Percentiles rank a stretch among this genome's conserved stretches.
phyloP scores from a whole-genome alignment of 2,797 vertebrate species.

The Pagetopsis macropterus region DNA sequence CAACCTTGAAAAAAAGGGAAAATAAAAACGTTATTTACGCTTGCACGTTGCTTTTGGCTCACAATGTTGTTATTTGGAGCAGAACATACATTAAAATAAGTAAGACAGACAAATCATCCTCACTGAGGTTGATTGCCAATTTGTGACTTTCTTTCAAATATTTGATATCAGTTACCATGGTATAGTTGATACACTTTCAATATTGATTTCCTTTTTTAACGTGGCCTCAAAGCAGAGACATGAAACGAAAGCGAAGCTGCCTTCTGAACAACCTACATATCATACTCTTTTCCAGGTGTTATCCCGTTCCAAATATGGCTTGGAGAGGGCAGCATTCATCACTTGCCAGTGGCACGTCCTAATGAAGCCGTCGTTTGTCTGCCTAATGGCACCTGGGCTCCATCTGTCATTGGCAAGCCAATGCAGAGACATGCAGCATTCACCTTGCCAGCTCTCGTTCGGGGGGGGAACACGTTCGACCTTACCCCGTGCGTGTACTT shows the following conservation, averaged over 20 bases:
- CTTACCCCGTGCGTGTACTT: conserved; percentile 39
- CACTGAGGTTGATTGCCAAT: background rate
- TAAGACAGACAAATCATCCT: background rate
- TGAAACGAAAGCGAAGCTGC: conserved; percentile 53
- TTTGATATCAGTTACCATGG: conserved; percentile 37
- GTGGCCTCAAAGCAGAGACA: conserved; percentile 41
- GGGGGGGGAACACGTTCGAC: conserved; percentile 47
- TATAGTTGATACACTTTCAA: conserved; percentile 34
- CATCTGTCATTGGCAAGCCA: conserved; percentile 79
- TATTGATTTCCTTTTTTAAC: background rate
- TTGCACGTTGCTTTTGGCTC: conserved; percentile 13
- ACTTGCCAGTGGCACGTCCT: conserved; percentile 76
- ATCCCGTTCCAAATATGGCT: conserved; percentile 72
- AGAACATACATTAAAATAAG: conserved; percentile 12
- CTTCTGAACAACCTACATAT: conserved; percentile 60
- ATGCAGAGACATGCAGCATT: conserved; percentile 61
- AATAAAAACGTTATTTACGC: background rate
- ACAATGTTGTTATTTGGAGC: conserved; percentile 6
- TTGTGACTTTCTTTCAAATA: conserved; percentile 34
- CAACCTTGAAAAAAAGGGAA: conserved; percentile 4
- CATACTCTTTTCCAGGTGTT: conserved; percentile 56
- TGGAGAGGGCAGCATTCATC: conserved; percentile 74
- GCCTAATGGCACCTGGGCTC: conserved; percentile 82
- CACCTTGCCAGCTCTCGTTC: conserved; percentile 75
- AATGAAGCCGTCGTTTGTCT: conserved; percentile 84